Evolutionary conservation across 2,888 invertebrate genomes (phyloP), one percentile per base, ranked within the genome.

Genomic region (Heliconius ismenius): DNA sequence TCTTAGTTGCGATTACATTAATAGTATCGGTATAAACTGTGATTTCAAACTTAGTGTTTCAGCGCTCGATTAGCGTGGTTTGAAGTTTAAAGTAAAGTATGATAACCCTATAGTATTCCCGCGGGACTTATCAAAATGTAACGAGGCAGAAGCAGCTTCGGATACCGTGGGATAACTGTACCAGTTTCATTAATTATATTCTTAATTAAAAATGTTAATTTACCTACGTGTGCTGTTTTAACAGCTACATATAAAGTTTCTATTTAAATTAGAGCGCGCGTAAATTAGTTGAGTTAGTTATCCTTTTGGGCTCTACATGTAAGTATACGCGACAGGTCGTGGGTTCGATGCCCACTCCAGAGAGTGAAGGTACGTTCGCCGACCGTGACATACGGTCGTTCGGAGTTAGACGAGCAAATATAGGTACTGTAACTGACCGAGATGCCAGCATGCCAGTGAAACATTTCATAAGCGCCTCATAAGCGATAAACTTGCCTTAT

Each of bases 171-270:
- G 72, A 72, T 72, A 60, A 60, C 39, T 62, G 39, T 32, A 32
- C 32, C n/a, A 65, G 54, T 73, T 60, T 36, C 18, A 26, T 32
- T 11, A 73, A 73, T 73, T 62, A 73, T 62, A 60, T 62, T 32
- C 32, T 36, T 72, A 39, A 62, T 72, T 60, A n/a, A 21, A 60
- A 39, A 72, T 62, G 72, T 72, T 36, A 62, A 72, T 72, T 54
- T 10, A 15, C 32, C 24, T 21, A 28, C 15, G 49, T 69, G 32
- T 39, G 24, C 13, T 54, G 21, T 9, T 72, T 58, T 9, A 72
- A 72, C 28, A n/a, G 54, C 15, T 43, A 43, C 43, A 49, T 49
- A 49, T 13, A 10, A 26, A 21, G 2, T 54, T 49, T 32, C n/a
- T 69, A 69, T 54, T 49, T 54, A 11, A 32, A 69, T 49, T n/a